These are phyloP conservation scores for Torymus texanus DNA, from an alignment of 2,888 invertebrate genomes.

Conservation along the genomic window DNA sequence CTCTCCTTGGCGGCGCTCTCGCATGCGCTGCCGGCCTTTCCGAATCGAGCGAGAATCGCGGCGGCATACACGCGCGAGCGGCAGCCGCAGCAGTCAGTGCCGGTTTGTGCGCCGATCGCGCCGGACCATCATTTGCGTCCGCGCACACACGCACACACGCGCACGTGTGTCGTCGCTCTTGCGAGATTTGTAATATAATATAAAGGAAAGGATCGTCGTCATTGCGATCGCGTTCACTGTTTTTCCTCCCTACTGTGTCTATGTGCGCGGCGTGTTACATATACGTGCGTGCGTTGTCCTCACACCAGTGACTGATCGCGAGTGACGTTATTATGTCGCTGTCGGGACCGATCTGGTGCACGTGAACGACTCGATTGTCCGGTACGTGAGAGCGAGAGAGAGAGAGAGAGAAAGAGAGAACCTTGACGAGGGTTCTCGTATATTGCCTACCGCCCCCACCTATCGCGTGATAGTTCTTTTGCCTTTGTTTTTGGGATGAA, in stretches of 20 bases:
- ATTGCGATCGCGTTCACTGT: no score
- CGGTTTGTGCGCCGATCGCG: conserved; percentile 62
- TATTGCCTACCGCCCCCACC: not conserved
- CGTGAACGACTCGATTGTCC: conserved; percentile 38
- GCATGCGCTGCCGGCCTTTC: conserved; percentile 15
- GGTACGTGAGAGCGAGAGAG: not conserved
- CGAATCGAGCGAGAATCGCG: conserved; percentile 16
- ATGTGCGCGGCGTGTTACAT: not conserved
- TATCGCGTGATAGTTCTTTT: no score
- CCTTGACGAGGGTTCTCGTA: not conserved
- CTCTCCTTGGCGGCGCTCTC: conserved; percentile 17
- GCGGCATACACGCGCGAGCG: not conserved
- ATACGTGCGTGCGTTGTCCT: not conserved
- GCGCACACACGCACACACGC: conserved; percentile 32
- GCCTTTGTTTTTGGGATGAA: no score
- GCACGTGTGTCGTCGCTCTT: no score
- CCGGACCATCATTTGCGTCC: conserved; percentile 55
- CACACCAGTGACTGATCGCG: not conserved
- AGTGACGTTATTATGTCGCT: conserved; percentile 14
- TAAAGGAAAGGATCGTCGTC: no score
- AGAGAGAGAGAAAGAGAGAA: not conserved
- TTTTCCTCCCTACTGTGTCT: not conserved
- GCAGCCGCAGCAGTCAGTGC: conserved; percentile 56
- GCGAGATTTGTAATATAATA: no score
- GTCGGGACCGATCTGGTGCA: conserved; percentile 12